Evolutionary conservation across 92 coral and sea anemone genomes (phyloP), one percentile per base, ranked within the genome.

Genomic region (Meandrina meandrites): DNA sequence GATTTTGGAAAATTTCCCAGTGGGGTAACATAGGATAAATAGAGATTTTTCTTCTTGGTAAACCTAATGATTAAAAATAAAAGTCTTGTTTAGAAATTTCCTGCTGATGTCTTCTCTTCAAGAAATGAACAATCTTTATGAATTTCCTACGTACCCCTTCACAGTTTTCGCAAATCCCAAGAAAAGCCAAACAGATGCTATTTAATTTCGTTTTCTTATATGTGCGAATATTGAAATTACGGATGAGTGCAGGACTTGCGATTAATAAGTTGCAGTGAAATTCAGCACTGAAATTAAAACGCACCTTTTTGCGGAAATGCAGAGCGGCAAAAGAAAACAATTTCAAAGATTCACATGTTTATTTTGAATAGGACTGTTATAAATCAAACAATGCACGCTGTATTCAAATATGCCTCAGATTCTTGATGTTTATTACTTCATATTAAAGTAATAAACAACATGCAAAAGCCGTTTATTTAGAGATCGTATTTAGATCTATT

Each of bases 1-100:
- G 70, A 40, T 74, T 36, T 74, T 19, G 54, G 22, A n/a, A n/a
- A n/a, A n/a, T n/a, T n/a, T n/a, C n/a, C n/a, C 78, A 35, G 79
- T 32, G 48, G 22, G 68, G n/a, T 22, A 6, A 32, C 17, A 83
- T 31, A 32, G n/a, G n/a, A n/a, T n/a, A n/a, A n/a, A n/a, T n/a
- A n/a, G n/a, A n/a, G n/a, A n/a, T n/a, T n/a, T n/a, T n/a, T n/a
- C n/a, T 71, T 35, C 24, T 7, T 16, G 78, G 7, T 28, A 73
- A 73, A 37, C 78, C n/a, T 6, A 7, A 1, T 72, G 77, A 36
- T 72, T 71, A 10, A 37, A 36, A 5, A 34, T 32, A 7, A 17
- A 18, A 17, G 12, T 35, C 14, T 34, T 19, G 45, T 71, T 71
- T 37, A 73, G 10, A 73, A 73, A 36, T 32, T 40, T 73, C 76